Conservation (phyloP, 2,888 invertebrate species). For the Nasonia oneida region DNA sequence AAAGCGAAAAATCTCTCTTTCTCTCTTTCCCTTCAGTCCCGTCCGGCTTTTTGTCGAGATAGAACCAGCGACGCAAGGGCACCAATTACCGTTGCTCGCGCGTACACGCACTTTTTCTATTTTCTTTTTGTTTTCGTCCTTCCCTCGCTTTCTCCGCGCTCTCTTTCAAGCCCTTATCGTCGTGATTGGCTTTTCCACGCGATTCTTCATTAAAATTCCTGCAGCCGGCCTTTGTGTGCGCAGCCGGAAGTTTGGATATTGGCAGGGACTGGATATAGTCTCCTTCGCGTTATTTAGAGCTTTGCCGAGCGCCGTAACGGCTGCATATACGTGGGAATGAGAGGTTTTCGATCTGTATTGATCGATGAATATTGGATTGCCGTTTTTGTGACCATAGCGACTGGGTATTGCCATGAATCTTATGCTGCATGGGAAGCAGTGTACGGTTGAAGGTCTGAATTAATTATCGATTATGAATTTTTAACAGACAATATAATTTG, state of each 20-base stretch:
- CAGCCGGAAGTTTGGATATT: not conserved
- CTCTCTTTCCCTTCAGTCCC: not conserved
- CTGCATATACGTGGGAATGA: not conserved
- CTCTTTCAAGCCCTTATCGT: conserved; percentile 13
- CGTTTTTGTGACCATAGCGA: not conserved
- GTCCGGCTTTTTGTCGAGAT: not conserved
- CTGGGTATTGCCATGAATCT: not conserved
- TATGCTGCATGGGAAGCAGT: not conserved
- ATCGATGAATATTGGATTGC: not conserved
- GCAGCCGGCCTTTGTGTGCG: not conserved
- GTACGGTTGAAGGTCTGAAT: too few species aligned
- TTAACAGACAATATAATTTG: too few species aligned
- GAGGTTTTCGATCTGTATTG: not conserved
- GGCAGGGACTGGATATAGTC: not conserved
- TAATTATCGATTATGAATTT: too few species aligned
- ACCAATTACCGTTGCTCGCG: not conserved
- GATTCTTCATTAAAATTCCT: conserved; percentile 19
- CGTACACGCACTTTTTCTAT: not conserved
- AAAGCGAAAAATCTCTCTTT: not conserved
- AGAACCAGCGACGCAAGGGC: not conserved
- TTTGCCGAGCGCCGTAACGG: not conserved
- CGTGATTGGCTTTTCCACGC: conserved; percentile 31
- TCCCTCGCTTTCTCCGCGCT: not conserved
- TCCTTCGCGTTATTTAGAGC: conserved; percentile 15
- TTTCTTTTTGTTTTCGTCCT: too few species aligned